A percentile compares a stretch with the other conserved stretches of the same genome.
These are phyloP conservation scores for Aldabrachelys gigantea DNA, from an alignment of 2,113 vertebrate genomes.

Conservation along the genomic window DNA sequence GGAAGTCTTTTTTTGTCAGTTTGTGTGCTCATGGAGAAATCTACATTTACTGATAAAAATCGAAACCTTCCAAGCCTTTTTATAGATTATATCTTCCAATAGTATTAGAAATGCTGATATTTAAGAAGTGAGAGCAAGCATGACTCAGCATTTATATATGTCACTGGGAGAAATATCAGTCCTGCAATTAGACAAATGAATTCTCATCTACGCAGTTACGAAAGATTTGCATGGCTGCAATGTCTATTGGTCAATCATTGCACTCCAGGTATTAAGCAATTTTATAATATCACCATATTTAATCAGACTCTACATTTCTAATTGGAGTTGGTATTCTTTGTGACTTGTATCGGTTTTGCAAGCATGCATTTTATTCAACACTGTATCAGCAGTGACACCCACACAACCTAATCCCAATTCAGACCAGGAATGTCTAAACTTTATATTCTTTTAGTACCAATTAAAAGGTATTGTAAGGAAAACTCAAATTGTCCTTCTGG, in stretches of 20 bases:
- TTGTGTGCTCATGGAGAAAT: neutral
- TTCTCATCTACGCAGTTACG: conserved; percentile 56
- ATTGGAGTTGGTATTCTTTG: conserved; percentile 54
- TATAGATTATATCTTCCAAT: neutral
- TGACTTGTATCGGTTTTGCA: conserved; percentile 54
- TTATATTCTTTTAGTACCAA: neutral
- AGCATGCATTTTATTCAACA: conserved; percentile 8
- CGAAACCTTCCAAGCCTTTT: neutral
- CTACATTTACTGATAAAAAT: neutral
- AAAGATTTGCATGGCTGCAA: conserved; percentile 65
- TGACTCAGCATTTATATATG: conserved; percentile 60
- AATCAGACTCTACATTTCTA: conserved; percentile 57
- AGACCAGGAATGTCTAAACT: neutral
- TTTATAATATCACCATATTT: conserved; percentile 57
- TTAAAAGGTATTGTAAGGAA: neutral
- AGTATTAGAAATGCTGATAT: neutral
- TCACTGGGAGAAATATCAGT: conserved; percentile 67
- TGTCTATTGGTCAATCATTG: conserved; percentile 54
- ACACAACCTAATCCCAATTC: neutral
- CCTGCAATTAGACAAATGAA: conserved; percentile 72
- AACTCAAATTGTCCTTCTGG: neutral
- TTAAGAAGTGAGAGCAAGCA: neutral
- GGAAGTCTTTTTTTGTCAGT: neutral
- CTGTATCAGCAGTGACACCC: neutral
- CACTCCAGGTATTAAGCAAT: conserved; percentile 60